Evolutionary conservation across 2,797 vertebrate genomes (phyloP), one percentile per base, ranked within the genome.

Genomic region (Lindbergichthys nudifrons): DNA sequence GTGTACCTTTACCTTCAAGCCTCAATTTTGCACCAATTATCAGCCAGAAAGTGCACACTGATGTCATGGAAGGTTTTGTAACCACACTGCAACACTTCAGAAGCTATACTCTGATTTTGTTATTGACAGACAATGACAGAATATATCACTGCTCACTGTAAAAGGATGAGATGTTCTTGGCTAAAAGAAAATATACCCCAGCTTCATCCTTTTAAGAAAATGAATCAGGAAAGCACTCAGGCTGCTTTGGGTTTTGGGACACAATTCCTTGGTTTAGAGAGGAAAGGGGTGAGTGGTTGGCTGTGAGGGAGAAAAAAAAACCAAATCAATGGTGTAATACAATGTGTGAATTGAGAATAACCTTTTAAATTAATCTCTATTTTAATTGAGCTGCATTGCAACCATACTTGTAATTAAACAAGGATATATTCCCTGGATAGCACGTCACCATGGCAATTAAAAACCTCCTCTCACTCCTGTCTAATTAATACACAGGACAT

Each of bases 1-100:
- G 65, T 51, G 8, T 47, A 54, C 71, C 58, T 82, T 73, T 48
- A 69, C 23, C 76, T 50, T 82, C 19, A 81, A 75, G 71, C 41
- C 30, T 51, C 70, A 70, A 64, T 83, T 80, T 72, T 41, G 10
- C 13, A 12, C n/a, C 45, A 26, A 47, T 82, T 46, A 8, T 46
- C 39, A 18, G 1, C 9, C 43, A 5, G 5, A 65, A 15, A 62
- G 61, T 26, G 21, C 56, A 46, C 3, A 1, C 1, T 57, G 75
- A 62, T 67, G 42, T 79, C 85, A 79, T 1, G 5, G 42, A 15
- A 53, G 16, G 60, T 3, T 2, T 23, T 51, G 63, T 32, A 7
- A 7, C 3, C 3, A 48, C 68, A 66, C 4, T 2, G 5, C 8
- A 69, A 13, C 23, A 53, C 16, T 1, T 62, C 60, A 61, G 43